phyloP scores from a whole-genome alignment of 2,797 vertebrate species.

The Petrocephalus schoutedeni region DNA sequence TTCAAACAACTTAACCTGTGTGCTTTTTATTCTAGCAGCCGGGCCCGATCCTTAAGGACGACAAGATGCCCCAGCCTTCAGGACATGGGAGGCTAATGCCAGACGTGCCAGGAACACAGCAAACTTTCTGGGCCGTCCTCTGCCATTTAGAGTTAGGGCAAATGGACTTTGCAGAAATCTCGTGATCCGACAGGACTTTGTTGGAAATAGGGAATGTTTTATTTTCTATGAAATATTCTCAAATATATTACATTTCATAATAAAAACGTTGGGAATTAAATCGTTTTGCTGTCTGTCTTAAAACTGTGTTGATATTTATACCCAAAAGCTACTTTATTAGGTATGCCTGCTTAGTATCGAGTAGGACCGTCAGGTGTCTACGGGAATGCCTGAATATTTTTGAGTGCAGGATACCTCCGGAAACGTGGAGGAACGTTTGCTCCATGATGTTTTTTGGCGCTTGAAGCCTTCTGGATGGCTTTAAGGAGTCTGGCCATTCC shows the following conservation, averaged over 20 bases:
- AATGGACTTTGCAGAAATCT: not conserved
- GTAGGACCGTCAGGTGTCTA: not conserved
- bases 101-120: conserved; percentile 28
- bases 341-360: not conserved
- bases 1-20: conserved; percentile 81
- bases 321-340: not conserved
- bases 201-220: not conserved
- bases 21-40: conserved; percentile 54
- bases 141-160: not conserved
- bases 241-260: not conserved
- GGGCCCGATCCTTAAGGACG: conserved; percentile 54
- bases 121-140: not conserved
- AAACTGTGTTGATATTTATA: not conserved
- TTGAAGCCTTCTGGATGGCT: not conserved
- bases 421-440: not conserved
- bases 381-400: not conserved
- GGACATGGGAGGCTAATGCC: conserved; percentile 41
- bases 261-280: not conserved
- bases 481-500: not conserved
- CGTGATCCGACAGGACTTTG: not conserved
- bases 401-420: not conserved
- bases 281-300: not conserved
- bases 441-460: not conserved
- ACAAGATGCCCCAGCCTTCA: conserved; percentile 65
- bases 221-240: not conserved